These are phyloP conservation scores for Brienomyrus brachyistius DNA, from an alignment of 2,113 vertebrate genomes.

Conservation along the genomic window DNA sequence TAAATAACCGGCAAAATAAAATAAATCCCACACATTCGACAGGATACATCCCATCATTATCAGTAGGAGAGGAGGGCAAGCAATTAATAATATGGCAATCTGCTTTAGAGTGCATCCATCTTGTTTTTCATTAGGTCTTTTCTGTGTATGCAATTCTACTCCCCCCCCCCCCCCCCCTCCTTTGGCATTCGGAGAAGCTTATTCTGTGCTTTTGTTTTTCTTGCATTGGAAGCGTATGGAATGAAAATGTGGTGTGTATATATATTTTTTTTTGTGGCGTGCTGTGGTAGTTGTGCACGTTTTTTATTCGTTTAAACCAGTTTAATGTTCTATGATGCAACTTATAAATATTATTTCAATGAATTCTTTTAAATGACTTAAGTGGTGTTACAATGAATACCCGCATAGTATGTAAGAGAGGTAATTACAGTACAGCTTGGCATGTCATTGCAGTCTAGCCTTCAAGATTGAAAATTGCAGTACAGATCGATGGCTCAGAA, in stretches of 20 bases:
- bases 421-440: conserved; percentile 20
- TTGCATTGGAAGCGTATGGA: not conserved
- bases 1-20: conserved; percentile 83
- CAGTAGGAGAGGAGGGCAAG: conserved; percentile 76
- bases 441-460: conserved; percentile 49
- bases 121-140: conserved; percentile 67
- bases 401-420: not conserved
- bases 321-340: not conserved
- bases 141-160: conserved; percentile 30
- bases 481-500: conserved; percentile 59
- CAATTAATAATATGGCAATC: conserved; percentile 74
- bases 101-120: conserved; percentile 58
- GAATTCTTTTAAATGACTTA: not conserved
- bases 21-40: conserved; percentile 81
- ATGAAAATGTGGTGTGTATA: not conserved
- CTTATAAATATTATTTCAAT: not conserved
- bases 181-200: not conserved
- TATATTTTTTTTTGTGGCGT: not conserved
- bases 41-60: conserved; percentile 77
- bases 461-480: conserved; percentile 60
- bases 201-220: not conserved
- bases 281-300: not conserved
- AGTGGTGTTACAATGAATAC: not conserved
- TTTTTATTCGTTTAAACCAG: not conserved
- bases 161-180: not conserved